phyloP scores from a whole-genome alignment of 2,113 vertebrate genomes.

The Muntiacus muntjak region DNA sequence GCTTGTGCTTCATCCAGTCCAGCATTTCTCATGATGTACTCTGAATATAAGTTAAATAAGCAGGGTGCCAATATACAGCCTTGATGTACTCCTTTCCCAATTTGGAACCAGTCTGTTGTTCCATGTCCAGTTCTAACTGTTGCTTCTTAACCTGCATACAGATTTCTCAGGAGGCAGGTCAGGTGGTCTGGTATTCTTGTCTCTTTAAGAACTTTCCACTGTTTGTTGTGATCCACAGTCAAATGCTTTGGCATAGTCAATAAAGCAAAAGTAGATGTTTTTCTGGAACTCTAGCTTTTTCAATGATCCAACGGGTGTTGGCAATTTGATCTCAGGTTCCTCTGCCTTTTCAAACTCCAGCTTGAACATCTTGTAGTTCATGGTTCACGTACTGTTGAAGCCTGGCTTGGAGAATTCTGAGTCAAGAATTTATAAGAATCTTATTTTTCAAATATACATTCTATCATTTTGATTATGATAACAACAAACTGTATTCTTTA shows the following conservation, averaged over 20 bases:
- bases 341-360: background rate
- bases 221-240: background rate
- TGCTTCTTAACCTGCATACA: background rate
- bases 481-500: background rate
- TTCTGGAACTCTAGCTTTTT: background rate
- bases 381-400: background rate
- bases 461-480: background rate
- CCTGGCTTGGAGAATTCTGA: background rate
- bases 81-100: background rate
- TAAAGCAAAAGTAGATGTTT: background rate
- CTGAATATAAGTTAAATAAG: background rate
- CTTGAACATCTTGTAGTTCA: background rate
- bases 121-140: background rate
- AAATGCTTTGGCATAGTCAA: background rate
- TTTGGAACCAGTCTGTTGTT: background rate
- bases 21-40: background rate
- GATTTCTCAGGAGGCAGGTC: background rate
- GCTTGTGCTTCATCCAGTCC: background rate
- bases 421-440: background rate
- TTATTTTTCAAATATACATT: slow-evolving; percentile 6
- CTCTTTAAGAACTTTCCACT: background rate
- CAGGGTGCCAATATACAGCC: background rate
- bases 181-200: background rate
- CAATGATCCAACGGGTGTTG: background rate
- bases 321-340: background rate